Percentiles rank a stretch among this genome's conserved stretches.
Evolutionary conservation across 92 coral and sea anemone genomes (phyloP).

Genomic region (Phymanthus crucifer): DNA sequence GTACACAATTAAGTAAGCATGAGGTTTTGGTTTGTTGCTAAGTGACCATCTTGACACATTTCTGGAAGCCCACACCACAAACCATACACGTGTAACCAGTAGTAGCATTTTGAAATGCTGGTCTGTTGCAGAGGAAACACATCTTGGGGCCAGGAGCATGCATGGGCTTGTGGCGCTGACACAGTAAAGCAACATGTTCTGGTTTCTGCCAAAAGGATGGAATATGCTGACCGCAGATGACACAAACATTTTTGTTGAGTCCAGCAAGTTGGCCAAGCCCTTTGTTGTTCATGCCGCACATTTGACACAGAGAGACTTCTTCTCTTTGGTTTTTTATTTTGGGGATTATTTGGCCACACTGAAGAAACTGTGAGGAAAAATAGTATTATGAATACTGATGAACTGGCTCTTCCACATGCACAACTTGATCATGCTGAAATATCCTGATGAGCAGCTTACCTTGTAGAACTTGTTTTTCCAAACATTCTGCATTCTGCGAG

Average conservation of each 20-base stretch:
- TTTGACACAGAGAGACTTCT: constrained; percentile 63
- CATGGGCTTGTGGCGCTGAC: constrained; percentile 55
- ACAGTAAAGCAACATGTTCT: constrained; percentile 51
- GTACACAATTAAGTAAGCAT: no score
- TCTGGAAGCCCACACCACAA: constrained; percentile 46
- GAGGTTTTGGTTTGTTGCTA: neutral
- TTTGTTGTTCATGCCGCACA: constrained; percentile 62
- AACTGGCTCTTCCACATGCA: no score
- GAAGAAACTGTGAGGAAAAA: constrained; percentile 31
- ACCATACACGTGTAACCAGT: constrained; percentile 62
- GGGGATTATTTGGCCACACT: constrained; percentile 52
- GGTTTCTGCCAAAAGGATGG: constrained; percentile 51
- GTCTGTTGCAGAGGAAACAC: constrained; percentile 61
- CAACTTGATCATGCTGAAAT: no score
- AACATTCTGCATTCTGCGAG: constrained; percentile 31
- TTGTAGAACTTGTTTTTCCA: constrained; percentile 64
- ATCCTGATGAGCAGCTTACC: no score
- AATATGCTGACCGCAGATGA: constrained; percentile 60
- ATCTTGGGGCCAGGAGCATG: constrained; percentile 64
- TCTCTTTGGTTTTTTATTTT: constrained; percentile 40
- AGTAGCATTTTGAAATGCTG: constrained; percentile 33
- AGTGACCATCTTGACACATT: constrained; percentile 53
- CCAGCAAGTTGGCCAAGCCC: constrained; percentile 57
- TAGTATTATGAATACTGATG: neutral
- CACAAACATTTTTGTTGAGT: constrained; percentile 60